Evolutionary conservation across 2,797 vertebrate genomes (phyloP), one percentile per base, ranked within the genome.

Genomic region (Notamacropus eugenii): DNA sequence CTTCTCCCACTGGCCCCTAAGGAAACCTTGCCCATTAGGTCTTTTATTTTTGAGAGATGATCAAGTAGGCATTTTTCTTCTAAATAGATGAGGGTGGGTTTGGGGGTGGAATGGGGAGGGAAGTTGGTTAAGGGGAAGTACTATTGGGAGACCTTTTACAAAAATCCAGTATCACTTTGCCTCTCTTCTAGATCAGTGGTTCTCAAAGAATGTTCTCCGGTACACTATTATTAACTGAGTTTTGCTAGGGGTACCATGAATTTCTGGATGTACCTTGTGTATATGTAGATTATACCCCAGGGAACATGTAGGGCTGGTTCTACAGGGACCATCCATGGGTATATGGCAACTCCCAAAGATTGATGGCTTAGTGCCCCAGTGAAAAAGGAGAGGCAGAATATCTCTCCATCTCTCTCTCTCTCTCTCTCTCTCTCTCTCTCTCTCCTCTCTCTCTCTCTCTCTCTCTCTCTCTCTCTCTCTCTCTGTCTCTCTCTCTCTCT

Each of bases 31-130:
- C 74, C 52, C 52, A 52, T 87, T 87, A 87, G 93, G 94, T 96
- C 96, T 97, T 95, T 67, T 95, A 91, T 96, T 90, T 92, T 96
- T 94, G 91, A 93, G 56, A 97, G 58, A 97, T 94, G 90, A 95
- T 95, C 95, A 95, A 95, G 95, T 92, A 96, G 95, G 92, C 55
- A 92, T 34, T 62, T 87, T 87, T 91, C 93, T 96, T 97, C 95
- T 96, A 74, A 95, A 24, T 58, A 55, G 92, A 96, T 55, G 67
- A 90, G 57, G 55, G 55, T 55, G 29, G 31, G 12, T 52, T 52
- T 52, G 52, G 59, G n/a, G 29, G 34, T 40, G 34, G 62, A 14
- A 13, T 62, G 31, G 34, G 62, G 62, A 67, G 34, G 62, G 67
- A 46, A 22, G 40, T 87, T 46, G 74, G 74, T 46, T 50, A 87